A percentile compares a stretch with the other conserved stretches of the same genome.
These are phyloP conservation scores for Momotus momota DNA, from an alignment of 2,797 vertebrate species.

Conservation along the genomic window DNA sequence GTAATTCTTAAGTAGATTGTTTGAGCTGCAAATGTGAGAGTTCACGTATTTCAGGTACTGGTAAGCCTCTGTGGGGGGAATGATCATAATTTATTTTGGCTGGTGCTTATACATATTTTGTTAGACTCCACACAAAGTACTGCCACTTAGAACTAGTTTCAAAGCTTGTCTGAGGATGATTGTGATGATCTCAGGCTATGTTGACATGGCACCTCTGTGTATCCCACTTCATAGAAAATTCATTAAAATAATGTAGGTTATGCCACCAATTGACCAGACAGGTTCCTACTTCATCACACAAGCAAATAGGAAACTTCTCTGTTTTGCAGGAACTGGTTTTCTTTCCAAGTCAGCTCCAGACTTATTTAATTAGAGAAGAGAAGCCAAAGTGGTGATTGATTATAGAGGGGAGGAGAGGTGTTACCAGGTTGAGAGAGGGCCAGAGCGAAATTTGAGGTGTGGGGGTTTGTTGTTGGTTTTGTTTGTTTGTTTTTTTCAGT, in stretches of 20 bases:
- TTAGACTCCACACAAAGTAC: not conserved
- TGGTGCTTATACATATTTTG: not conserved
- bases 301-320: not conserved
- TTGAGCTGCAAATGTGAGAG: not conserved
- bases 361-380: conserved; percentile 4
- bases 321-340: not conserved
- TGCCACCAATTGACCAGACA: not conserved
- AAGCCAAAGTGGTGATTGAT: not conserved
- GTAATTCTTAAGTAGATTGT: not conserved
- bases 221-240: not conserved
- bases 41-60: not conserved
- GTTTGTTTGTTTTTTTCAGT: too few relatives aligned
- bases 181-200: not conserved
- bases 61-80: not conserved
- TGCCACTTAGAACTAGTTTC: not conserved
- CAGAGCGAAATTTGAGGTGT: not conserved
- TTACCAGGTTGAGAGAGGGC: not conserved
- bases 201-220: not conserved
- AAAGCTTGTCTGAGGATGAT: not conserved
- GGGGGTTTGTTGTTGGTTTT: too few relatives aligned
- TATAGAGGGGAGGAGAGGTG: not conserved
- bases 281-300: conserved; percentile 17
- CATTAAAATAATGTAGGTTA: conserved; percentile 28
- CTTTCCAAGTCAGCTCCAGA: not conserved
- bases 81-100: not conserved